A percentile compares a stretch with the other conserved stretches of the same genome.
phyloP scores from a whole-genome alignment of 2,888 invertebrate species.

The Parnassius mnemosyne region DNA sequence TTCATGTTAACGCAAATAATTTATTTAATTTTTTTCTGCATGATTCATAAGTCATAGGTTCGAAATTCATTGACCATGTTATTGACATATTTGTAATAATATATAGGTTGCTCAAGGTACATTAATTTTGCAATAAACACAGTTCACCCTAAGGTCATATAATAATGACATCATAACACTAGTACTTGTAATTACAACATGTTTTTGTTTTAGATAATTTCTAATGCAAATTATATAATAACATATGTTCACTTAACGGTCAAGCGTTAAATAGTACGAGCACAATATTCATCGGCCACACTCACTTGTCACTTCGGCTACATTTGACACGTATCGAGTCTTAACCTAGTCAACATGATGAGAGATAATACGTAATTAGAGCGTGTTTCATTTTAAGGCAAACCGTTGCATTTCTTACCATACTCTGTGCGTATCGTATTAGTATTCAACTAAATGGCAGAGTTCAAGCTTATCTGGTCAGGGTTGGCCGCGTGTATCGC shows the following conservation, averaged over 20 bases:
- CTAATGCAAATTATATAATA: conserved; percentile 24
- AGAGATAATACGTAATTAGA: conserved; percentile 37
- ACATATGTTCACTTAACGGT: conserved; percentile 15
- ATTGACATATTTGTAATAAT: conserved; percentile 26
- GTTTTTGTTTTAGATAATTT: conserved; percentile 19
- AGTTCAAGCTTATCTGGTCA: conserved; percentile 33
- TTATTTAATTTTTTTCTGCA: conserved; percentile 17
- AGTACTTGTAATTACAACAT: neutral
- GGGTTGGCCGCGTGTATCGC: conserved; percentile 53
- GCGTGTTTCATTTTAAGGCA: conserved; percentile 29
- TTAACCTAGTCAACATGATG: conserved; percentile 35
- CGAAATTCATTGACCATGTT: conserved; percentile 20
- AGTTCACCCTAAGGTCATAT: conserved; percentile 17
- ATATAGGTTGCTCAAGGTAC: conserved; percentile 21
- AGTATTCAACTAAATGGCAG: conserved; percentile 23
- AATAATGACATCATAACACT: conserved; percentile 17
- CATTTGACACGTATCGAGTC: conserved; percentile 31
- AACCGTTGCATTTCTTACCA: conserved; percentile 13
- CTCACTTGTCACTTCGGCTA: conserved; percentile 25
- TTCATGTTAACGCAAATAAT: neutral
- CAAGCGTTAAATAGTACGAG: conserved; percentile 13
- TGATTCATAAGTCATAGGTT: conserved; percentile 23
- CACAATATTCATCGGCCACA: conserved; percentile 20
- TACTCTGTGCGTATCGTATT: conserved; percentile 14
- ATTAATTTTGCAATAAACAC: conserved; percentile 20